These are phyloP conservation scores for Trogon surrucura DNA, from an alignment of 2,113 vertebrate species.

Conservation along the genomic window DNA sequence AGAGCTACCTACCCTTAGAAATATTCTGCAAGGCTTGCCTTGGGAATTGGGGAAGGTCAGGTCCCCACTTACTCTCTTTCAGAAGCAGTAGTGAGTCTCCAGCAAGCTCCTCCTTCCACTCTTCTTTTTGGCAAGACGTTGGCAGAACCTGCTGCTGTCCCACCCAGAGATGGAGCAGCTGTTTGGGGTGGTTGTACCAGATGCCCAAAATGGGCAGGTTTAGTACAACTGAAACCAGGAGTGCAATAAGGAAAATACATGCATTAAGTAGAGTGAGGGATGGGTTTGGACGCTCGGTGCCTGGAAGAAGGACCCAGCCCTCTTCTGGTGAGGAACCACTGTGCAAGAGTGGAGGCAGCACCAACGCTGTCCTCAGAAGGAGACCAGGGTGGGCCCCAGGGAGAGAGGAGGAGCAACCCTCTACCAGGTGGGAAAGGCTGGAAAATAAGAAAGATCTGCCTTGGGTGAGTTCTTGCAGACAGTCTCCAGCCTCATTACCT, in stretches of 20 bases:
- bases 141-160: neutral
- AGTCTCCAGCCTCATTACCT: neutral
- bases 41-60: neutral
- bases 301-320: neutral
- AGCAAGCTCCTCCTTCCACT: accelerated
- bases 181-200: neutral
- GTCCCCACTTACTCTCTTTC: neutral
- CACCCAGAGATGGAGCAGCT: neutral
- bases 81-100: neutral
- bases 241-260: neutral
- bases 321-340: neutral
- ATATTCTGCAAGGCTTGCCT: neutral
- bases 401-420: neutral
- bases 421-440: neutral
- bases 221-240: neutral
- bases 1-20: neutral
- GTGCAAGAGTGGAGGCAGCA: neutral
- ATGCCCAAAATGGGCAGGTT: neutral
- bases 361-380: neutral
- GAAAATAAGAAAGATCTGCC: neutral
- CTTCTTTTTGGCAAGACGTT: neutral
- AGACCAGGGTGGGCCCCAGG: neutral
- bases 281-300: accelerated
- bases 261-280: too few species aligned
- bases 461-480: neutral